Evolutionary conservation across 1,140 invertebrate species (phyloP), one percentile per base, ranked within the genome.

Genomic region (Bombus breviceps): DNA sequence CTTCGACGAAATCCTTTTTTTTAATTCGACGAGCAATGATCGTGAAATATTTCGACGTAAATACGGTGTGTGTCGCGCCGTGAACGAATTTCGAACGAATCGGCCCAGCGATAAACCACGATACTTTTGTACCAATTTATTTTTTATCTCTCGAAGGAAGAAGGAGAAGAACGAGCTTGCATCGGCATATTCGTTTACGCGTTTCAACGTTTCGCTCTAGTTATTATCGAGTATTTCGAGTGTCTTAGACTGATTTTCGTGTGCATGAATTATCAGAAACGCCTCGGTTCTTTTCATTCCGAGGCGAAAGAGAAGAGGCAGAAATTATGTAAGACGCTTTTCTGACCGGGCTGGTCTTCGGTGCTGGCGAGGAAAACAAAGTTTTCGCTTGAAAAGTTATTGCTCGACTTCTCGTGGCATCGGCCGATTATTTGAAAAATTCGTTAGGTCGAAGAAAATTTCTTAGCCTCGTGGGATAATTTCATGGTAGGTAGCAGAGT

Each of bases 371-470:
- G 39, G 39, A 9, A 41, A 41, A 41, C 39, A 10, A 41, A 9
- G 39, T 41, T 41, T 41, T 41, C 8, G 53, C 37, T 12, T 71
- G n/a, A 84, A 72, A 66, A 79, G 43, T 59, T 47, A 72, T 84
- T 84, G 83, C 37, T 68, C 76, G 39, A 79, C 53, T 84, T 79
- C 39, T 47, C 41, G 79, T 57, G 34, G 66, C 39, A 34, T 57
- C 82, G 22, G 25, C 25, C 83, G n/a, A 53, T 72, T 79, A 84
- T 84, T 84, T 84, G 47, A 79, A 79, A 84, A 84, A 79, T 79
- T 71, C 76, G n/a, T 84, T 72, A 64, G 39, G 64, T 43, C 75
- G 62, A 79, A 79, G 39, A 47, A 41, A 84, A 78, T 79, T 41
- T n/a, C 69, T 8, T 25, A 15, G n/a, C 64, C 15, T 13, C 37